phyloP scores from a whole-genome alignment of 2,888 invertebrate species.

The Aethes cnicana region DNA sequence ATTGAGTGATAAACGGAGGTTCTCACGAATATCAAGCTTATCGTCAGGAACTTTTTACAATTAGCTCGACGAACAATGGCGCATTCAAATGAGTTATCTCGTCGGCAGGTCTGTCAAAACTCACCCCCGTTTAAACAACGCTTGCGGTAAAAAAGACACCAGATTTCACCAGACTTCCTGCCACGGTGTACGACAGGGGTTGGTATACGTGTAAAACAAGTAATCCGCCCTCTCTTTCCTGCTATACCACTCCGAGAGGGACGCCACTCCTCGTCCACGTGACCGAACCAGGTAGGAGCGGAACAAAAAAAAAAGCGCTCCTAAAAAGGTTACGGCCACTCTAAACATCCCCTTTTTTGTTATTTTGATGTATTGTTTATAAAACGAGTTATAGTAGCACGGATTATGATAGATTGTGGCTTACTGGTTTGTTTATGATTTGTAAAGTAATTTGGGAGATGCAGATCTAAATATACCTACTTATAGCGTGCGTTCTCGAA shows the following conservation, averaged over 20 bases:
- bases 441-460: conserved; percentile 12
- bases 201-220: conserved; percentile 58
- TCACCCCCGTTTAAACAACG: conserved; percentile 69
- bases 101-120: conserved; percentile 65
- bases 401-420: conserved; percentile 59
- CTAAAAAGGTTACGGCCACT: conserved; percentile 69
- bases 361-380: conserved; percentile 64
- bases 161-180: conserved; percentile 79
- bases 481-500: conserved; percentile 27
- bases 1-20: conserved; percentile 30
- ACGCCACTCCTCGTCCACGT: conserved; percentile 63
- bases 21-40: conserved; percentile 45
- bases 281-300: conserved; percentile 72
- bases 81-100: conserved; percentile 66
- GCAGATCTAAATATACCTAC: conserved; percentile 20
- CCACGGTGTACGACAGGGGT: conserved; percentile 54
- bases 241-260: conserved; percentile 45
- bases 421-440: conserved; percentile 47
- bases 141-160: conserved; percentile 71
- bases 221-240: conserved; percentile 48
- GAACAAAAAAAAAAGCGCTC: conserved; percentile 69
- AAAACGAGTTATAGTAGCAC: conserved; percentile 66
- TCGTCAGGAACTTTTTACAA: conserved; percentile 44
- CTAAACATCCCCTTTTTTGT: conserved; percentile 79
- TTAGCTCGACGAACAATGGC: conserved; percentile 59